phyloP scores from a whole-genome alignment of 1,140 invertebrate genomes.

The Drosophila chauvacae region DNA sequence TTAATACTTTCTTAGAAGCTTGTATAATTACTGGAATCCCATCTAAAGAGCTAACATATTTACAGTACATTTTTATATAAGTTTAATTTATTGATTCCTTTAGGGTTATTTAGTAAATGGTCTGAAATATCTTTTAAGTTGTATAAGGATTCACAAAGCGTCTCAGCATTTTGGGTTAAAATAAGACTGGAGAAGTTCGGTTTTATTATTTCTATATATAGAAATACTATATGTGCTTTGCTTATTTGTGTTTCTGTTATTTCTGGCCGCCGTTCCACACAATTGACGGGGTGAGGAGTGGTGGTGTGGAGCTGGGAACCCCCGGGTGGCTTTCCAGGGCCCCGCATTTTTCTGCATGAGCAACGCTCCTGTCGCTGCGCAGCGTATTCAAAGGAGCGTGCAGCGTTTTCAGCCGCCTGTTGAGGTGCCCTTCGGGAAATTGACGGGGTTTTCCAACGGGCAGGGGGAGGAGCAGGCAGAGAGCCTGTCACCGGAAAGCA shows the following conservation, averaged over 20 bases:
- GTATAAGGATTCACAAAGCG: not conserved
- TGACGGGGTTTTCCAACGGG: constrained; percentile 6
- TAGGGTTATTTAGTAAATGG: too few species aligned
- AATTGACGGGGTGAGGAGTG: constrained; percentile 25
- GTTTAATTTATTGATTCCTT: too few species aligned
- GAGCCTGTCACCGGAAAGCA: constrained; percentile 76
- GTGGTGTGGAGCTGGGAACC: constrained; percentile 21
- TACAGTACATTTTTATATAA: too few species aligned
- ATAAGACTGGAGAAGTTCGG: not conserved
- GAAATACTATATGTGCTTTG: not conserved
- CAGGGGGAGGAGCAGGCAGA: not conserved
- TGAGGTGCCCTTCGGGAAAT: constrained; percentile 55
- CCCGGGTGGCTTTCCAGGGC: constrained; percentile 27
- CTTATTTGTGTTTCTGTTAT: constrained; percentile 3
- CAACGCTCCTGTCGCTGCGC: constrained; percentile 49
- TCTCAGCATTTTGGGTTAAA: not conserved
- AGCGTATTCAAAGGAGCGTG: constrained; percentile 58
- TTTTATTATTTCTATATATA: not conserved
- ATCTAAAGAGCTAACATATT: not conserved
- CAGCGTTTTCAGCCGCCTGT: constrained; percentile 41
- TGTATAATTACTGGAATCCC: not conserved
- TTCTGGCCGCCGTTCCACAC: constrained; percentile 30
- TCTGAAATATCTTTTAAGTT: too few species aligned
- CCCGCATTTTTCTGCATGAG: constrained; percentile 77
- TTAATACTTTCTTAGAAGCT: not conserved